phyloP scores from a whole-genome alignment of 2,888 invertebrate genomes.

The Leucophora obtusa region DNA sequence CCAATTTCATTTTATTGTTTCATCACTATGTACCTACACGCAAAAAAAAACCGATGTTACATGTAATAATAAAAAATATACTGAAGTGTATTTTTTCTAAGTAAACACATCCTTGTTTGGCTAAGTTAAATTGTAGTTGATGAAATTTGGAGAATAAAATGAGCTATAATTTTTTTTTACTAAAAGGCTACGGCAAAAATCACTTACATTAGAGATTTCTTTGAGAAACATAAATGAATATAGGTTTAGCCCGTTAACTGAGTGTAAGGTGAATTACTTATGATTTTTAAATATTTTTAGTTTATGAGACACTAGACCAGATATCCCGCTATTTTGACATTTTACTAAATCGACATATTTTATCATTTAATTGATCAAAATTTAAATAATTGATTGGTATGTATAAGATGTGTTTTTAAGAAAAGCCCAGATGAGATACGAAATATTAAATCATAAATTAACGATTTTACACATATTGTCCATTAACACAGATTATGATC shows the following conservation, averaged over 20 bases:
- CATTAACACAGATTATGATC: constrained; percentile 57
- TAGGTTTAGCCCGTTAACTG: neutral
- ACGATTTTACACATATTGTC: constrained; percentile 57
- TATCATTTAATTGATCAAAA: constrained; percentile 73
- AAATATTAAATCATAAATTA: constrained; percentile 73
- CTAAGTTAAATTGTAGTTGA: too few relatives aligned
- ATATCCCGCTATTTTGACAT: constrained; percentile 74
- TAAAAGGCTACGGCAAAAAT: too few relatives aligned
- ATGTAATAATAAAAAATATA: too few relatives aligned
- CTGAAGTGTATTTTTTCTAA: too few relatives aligned
- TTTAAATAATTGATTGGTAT: constrained; percentile 74
- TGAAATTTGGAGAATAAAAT: too few relatives aligned
- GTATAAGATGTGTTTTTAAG: neutral
- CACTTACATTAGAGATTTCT: too few relatives aligned
- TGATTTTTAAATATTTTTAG: constrained; percentile 58
- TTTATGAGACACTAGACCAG: constrained; percentile 71
- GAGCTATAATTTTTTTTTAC: too few relatives aligned
- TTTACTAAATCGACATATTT: constrained; percentile 71
- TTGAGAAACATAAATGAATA: too few relatives aligned
- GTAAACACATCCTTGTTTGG: too few relatives aligned
- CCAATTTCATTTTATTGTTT: too few relatives aligned
- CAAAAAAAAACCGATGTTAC: too few relatives aligned
- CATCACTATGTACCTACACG: too few relatives aligned
- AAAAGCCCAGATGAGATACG: constrained; percentile 41
- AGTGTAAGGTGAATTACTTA: constrained; percentile 4